These are phyloP conservation scores for Leuctra nigra DNA, from an alignment of 2,888 invertebrate species.

Conservation along the genomic window DNA sequence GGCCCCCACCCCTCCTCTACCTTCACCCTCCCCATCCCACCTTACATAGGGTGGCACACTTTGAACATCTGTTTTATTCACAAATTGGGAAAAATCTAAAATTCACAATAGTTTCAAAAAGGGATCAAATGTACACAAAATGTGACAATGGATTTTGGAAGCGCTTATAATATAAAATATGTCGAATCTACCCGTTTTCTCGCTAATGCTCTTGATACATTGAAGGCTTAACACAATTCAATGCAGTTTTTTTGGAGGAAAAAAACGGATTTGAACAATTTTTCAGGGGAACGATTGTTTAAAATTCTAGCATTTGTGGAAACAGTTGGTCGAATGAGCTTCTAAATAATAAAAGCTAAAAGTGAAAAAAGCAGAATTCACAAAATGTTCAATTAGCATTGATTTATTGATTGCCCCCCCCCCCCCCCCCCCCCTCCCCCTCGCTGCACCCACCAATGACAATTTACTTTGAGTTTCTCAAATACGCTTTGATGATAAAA, in stretches of 20 bases:
- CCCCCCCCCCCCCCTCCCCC: background rate
- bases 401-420: conserved; percentile 11
- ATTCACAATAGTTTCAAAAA: conserved; percentile 30
- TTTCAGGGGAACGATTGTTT: background rate
- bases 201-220: background rate
- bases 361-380: conserved; percentile 3
- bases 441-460: background rate
- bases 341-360: background rate
- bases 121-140: conserved; percentile 29
- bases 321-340: background rate
- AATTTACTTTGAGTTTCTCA: too few relatives aligned
- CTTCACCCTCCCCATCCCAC: too few relatives aligned
- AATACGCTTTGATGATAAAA: too few relatives aligned
- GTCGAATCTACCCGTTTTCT: conserved; percentile 29
- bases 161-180: conserved; percentile 28
- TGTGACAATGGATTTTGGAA: conserved; percentile 23
- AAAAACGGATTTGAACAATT: conserved; percentile 3
- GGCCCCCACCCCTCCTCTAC: conserved; percentile 18
- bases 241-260: background rate
- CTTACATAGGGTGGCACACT: conserved; percentile 22
- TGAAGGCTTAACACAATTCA: background rate
- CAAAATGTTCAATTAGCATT: conserved; percentile 12
- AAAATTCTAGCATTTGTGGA: conserved; percentile 2
- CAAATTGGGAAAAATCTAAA: conserved; percentile 34
- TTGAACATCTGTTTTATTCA: conserved; percentile 34